phyloP scores from a whole-genome alignment of 2,113 vertebrate species.

The Halichoerus grypus region DNA sequence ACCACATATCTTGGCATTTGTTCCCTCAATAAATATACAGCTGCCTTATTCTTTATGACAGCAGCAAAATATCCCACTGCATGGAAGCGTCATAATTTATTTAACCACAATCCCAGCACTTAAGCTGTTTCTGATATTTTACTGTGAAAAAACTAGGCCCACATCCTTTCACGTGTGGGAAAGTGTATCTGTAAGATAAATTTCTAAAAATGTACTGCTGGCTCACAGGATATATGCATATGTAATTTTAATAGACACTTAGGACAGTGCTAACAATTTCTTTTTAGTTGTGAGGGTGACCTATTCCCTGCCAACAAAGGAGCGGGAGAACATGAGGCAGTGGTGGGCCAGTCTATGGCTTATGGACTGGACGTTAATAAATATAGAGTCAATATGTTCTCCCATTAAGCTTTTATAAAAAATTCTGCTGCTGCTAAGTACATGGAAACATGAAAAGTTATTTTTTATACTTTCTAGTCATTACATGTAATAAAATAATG shows the following conservation, averaged over 20 bases:
- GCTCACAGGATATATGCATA: conserved; percentile 1
- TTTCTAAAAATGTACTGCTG: not conserved
- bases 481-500: not conserved
- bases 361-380: not conserved
- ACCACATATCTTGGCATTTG: not conserved
- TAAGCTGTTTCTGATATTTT: not conserved
- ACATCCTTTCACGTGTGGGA: not conserved
- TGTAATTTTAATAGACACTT: not conserved
- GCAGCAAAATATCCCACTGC: not conserved
- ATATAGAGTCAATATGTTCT: not conserved
- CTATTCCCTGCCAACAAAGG: not conserved
- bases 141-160: not conserved
- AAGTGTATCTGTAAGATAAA: conserved; percentile 7
- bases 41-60: not conserved
- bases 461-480: not conserved
- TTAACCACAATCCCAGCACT: not conserved
- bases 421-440: not conserved
- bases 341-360: not conserved
- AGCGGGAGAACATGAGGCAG: not conserved
- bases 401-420: not conserved
- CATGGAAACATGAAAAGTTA: not conserved
- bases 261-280: not conserved
- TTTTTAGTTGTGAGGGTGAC: not conserved
- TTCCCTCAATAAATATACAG: not conserved
- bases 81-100: not conserved